Percentiles rank a stretch among this genome's conserved stretches.
phyloP scores from a whole-genome alignment of 2,797 vertebrate genomes.

The Ataeniobius toweri region DNA sequence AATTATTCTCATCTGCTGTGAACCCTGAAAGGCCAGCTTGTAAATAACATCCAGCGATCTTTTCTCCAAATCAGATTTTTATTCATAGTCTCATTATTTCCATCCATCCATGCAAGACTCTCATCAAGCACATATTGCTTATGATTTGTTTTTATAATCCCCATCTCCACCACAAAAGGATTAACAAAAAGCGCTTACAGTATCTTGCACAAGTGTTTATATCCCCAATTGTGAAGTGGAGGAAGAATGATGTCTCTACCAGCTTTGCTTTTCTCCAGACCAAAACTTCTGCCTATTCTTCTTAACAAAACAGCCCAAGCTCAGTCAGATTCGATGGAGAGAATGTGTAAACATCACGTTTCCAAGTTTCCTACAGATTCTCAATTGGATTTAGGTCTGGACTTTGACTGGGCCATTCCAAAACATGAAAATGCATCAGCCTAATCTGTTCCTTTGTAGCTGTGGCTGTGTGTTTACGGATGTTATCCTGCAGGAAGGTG shows the following conservation, averaged over 20 bases:
- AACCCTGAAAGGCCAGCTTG: constrained; percentile 2
- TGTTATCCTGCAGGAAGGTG: no score
- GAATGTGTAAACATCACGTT: neutral
- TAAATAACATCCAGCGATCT: constrained; percentile 2
- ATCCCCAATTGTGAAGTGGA: neutral
- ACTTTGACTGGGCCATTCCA: no score
- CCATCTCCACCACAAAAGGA: neutral
- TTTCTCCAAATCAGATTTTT: neutral
- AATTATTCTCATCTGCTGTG: constrained; percentile 82
- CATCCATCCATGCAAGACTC: neutral
- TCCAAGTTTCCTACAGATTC: neutral
- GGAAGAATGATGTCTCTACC: neutral
- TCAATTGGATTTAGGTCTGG: neutral
- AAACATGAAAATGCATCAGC: no score
- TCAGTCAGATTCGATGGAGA: neutral
- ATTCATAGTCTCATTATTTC: neutral
- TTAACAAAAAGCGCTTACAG: neutral
- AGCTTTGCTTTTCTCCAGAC: neutral
- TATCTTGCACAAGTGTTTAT: neutral
- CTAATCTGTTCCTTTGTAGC: no score
- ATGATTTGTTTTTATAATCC: neutral
- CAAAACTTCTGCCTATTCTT: neutral
- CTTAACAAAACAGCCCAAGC: neutral
- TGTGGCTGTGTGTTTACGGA: no score
- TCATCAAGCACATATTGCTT: neutral